Base-by-base conservation (phyloP, 2,888 invertebrate genomes). In the Xestia xanthographa region DNA sequence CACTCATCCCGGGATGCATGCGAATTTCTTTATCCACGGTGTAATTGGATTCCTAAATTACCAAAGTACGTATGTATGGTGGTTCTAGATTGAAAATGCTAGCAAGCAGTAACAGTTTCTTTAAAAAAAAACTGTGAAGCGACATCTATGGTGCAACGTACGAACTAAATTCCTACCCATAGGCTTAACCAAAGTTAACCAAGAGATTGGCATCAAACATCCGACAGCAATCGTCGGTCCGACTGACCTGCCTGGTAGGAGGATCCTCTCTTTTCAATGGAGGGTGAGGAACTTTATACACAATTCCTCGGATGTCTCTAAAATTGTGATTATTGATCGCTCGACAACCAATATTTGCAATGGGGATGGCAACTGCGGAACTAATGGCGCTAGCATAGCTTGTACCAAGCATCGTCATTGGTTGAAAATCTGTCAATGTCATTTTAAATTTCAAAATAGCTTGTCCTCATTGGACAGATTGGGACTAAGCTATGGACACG, bases 1-100 rank as follows among this genome's bases (percentile, higher is more conserved):
- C 83, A 92, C 93, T 50, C 92, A 95, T 72, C 94, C 95, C 1
- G 96, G 95, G 63, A 93, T 95, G 94, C 95, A 96, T 83, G 93
- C 90, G 2, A 96, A 95, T 86, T 94, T 93, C 86, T 93, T 96
- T 83, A 83, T 95, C 81, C 95, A 96, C 70, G 95, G 95, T 75
- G 74, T 95, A 56, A 17, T 95, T 70, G 95, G 95, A 86, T 92
- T 95, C 82, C 78, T 95, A 56, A 92, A 95, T 83, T 93, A 90
- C 79, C 94, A 87, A 78, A 87, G 87, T 87, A 69, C 26, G 88
- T 88, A 80, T 63, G 88, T 88, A 80, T 63, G 0, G 14, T 22
- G 17, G 17, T 82, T 17, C 34, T 53, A 9, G 17, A 29, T 50
- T 26, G 22, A 41, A 5, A 75, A 34, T 34, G 14, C 50, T 11